phyloP scores from a whole-genome alignment of 1,140 invertebrate genomes.

The Gyrodactylus salaris region DNA sequence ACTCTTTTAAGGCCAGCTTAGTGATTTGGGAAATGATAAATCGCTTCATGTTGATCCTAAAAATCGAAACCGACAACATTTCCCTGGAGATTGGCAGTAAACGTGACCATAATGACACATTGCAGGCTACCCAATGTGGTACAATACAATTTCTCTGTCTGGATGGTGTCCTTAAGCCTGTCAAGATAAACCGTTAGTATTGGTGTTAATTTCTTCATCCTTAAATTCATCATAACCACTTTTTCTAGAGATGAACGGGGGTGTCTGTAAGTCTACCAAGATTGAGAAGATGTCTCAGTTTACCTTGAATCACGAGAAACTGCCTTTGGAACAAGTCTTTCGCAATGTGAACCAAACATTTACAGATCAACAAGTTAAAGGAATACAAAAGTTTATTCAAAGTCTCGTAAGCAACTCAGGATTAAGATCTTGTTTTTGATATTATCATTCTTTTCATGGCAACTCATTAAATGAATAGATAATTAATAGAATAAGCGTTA shows the following conservation, averaged over 20 bases:
- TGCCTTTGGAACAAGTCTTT: background rate
- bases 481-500: too few relatives aligned
- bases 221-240: background rate
- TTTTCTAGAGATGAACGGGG: background rate
- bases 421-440: too few relatives aligned
- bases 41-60: background rate
- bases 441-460: too few relatives aligned
- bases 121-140: background rate
- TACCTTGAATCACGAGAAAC: background rate
- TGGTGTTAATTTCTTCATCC: background rate
- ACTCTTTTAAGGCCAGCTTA: background rate
- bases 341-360: background rate
- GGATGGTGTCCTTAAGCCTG: background rate
- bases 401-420: background rate
- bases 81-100: too few relatives aligned
- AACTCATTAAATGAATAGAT: too few relatives aligned
- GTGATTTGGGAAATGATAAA: background rate
- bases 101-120: background rate
- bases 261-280: background rate
- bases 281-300: background rate
- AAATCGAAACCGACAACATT: background rate
- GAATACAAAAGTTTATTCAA: background rate
- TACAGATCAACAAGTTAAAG: background rate
- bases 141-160: background rate
- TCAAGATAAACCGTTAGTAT: background rate